These are phyloP conservation scores for Nestor notabilis DNA, from an alignment of 2,113 vertebrate genomes.

Conservation along the genomic window DNA sequence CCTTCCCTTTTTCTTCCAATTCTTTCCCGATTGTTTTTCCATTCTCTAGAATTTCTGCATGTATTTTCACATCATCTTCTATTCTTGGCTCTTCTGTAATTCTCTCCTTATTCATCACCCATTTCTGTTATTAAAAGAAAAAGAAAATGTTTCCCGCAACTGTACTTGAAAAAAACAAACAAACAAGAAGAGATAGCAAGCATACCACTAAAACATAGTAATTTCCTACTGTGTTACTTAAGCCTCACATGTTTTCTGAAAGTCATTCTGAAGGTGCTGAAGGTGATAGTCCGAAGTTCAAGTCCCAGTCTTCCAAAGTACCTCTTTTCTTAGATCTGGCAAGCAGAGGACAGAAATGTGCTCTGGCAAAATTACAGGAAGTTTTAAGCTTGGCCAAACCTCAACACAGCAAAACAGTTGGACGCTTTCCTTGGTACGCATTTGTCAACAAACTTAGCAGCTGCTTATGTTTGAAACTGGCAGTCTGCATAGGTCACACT, in stretches of 20 bases:
- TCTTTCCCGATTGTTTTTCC: neutral
- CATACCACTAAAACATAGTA: neutral
- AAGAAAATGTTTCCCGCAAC: neutral
- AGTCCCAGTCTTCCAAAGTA: neutral
- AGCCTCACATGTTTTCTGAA: neutral
- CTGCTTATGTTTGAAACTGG: slow-evolving; percentile 17
- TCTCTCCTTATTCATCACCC: neutral
- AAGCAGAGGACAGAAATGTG: neutral
- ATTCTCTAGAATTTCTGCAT: neutral
- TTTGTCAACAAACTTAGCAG: slow-evolving; percentile 42
- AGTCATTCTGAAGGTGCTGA: neutral
- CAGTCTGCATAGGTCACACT: neutral
- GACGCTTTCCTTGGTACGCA: neutral
- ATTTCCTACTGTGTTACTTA: neutral
- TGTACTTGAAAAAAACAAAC: neutral
- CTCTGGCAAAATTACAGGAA: slow-evolving; percentile 1
- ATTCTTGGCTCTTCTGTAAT: neutral
- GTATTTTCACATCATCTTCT: neutral
- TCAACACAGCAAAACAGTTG: neutral
- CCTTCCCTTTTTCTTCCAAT: neutral
- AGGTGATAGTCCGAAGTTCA: neutral
- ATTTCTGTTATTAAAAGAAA: neutral
- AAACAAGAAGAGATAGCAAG: neutral
- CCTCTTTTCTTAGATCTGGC: neutral
- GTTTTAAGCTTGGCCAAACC: neutral